A percentile compares a stretch with the other conserved stretches of the same genome.
phyloP scores from a whole-genome alignment of 2,113 vertebrate genomes.

The Gallinago undulata region DNA sequence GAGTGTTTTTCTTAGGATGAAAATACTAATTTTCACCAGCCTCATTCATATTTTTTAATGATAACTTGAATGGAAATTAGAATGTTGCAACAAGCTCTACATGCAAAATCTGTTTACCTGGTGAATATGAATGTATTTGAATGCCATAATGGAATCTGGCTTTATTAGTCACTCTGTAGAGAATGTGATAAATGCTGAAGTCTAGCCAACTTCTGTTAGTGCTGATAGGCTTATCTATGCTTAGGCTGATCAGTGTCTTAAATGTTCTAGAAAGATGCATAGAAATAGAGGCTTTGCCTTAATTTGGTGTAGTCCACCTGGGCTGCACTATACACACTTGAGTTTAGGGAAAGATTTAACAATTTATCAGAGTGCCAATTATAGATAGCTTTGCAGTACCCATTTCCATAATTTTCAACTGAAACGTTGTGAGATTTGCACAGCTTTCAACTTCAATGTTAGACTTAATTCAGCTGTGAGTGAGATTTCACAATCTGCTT shows the following conservation, averaged over 20 bases:
- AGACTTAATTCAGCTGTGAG: neutral
- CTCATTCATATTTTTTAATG: neutral
- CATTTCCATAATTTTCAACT: neutral
- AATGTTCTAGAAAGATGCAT: neutral
- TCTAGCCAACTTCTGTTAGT: neutral
- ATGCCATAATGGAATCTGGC: neutral
- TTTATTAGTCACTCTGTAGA: conserved; percentile 21
- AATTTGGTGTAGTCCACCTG: neutral
- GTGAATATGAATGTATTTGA: neutral
- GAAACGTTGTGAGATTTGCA: conserved; percentile 5
- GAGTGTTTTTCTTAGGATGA: neutral
- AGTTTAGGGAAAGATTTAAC: neutral
- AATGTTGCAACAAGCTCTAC: neutral
- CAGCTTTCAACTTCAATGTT: neutral
- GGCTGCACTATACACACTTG: neutral
- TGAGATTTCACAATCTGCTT: conserved; percentile 6
- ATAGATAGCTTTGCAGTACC: neutral
- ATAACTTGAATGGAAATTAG: neutral
- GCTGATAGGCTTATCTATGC: neutral
- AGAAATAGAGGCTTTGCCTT: conserved; percentile 8
- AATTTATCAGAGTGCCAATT: neutral
- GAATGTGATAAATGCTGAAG: neutral
- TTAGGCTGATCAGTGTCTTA: neutral
- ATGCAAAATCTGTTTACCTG: neutral
- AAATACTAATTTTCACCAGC: neutral